Evolutionary conservation across 2,888 invertebrate species (phyloP).

Genomic region (Camptogramma bilineatum): DNA sequence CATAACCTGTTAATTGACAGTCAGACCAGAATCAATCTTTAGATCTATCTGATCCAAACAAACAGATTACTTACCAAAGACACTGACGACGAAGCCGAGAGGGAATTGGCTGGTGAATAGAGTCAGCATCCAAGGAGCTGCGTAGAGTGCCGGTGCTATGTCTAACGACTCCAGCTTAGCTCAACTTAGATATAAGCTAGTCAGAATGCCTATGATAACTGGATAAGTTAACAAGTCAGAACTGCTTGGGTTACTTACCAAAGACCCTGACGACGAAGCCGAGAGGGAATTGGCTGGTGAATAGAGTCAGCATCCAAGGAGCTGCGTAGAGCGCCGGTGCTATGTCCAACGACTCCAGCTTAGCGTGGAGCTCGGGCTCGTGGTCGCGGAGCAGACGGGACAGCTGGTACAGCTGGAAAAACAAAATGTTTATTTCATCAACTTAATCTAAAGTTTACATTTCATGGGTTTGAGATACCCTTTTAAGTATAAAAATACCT

Average conservation of each 20-base stretch:
- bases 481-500: no score
- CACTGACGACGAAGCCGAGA: conserved; percentile 96
- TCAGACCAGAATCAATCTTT: no score
- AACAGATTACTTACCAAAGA: no score
- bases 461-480: no score
- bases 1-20: no score
- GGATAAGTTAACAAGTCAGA: neutral
- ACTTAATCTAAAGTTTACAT: no score
- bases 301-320: conserved; percentile 97
- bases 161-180: conserved; percentile 94
- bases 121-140: conserved; percentile 98
- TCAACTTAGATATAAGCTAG: no score
- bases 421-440: no score
- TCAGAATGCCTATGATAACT: no score
- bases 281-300: conserved; percentile 98
- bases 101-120: conserved; percentile 98
- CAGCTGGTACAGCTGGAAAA: conserved; percentile 94
- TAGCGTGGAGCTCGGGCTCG: conserved; percentile 93
- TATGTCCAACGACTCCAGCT: conserved; percentile 95
- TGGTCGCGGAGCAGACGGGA: conserved; percentile 96
- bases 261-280: conserved; percentile 98
- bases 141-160: conserved; percentile 97
- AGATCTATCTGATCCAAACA: no score
- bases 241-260: no score
- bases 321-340: conserved; percentile 98